Evolutionary conservation across 2,888 invertebrate species (phyloP).

Genomic region (Pemphredon lugubris): DNA sequence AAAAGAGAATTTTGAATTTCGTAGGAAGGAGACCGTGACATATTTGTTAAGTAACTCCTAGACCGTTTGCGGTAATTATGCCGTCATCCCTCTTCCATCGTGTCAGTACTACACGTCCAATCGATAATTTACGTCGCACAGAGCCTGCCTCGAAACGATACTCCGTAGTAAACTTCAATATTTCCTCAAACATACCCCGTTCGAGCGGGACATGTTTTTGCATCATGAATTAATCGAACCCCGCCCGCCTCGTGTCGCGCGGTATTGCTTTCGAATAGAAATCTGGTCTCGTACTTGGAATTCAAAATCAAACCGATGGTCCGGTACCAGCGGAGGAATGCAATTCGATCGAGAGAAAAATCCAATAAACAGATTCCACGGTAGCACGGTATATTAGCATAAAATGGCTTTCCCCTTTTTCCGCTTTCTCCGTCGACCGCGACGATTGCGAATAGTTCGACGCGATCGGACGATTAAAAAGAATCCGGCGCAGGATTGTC

Average conservation of each 20-base stretch:
- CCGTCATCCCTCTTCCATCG: too few species aligned
- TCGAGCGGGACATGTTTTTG: too few species aligned
- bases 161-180: too few species aligned
- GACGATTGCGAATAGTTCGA: conserved; percentile 22
- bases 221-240: conserved; percentile 40
- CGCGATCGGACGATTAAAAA: conserved; percentile 16
- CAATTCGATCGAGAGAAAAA: conserved; percentile 76
- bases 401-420: conserved; percentile 60
- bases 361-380: conserved; percentile 78
- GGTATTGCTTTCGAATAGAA: conserved; percentile 39
- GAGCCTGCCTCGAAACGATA: too few species aligned
- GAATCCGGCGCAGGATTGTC: conserved; percentile 21
- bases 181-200: too few species aligned
- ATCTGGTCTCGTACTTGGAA: conserved; percentile 57
- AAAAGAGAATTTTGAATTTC: too few species aligned
- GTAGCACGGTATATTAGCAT: conserved; percentile 67
- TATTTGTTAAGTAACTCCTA: too few species aligned
- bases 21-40: too few species aligned
- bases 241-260: conserved; percentile 3
- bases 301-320: conserved; percentile 73
- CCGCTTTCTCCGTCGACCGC: conserved; percentile 21
- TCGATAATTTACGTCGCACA: too few species aligned
- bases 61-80: too few species aligned
- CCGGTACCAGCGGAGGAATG: conserved; percentile 72
- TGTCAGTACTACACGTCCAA: too few species aligned